Base-by-base conservation (phyloP, 1,140 invertebrate genomes). In the Trinorchestia longiramus region DNA sequence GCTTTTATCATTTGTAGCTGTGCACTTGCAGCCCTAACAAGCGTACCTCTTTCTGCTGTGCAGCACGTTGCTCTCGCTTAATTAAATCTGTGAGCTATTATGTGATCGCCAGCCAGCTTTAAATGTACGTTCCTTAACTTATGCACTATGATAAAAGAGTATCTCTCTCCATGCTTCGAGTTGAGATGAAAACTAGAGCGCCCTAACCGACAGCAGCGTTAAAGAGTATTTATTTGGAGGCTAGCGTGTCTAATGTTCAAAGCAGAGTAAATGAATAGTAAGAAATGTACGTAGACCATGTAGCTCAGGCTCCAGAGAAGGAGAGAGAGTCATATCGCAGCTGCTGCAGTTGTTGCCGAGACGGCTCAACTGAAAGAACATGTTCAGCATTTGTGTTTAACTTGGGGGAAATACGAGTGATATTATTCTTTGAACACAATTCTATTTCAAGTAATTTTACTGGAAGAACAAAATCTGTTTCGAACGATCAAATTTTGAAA, bases 71-170 rank as follows among this genome's bases (percentile, higher is more conserved):
- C 62, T 77, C 62, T 77, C 28, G 62, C 62, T 36, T 77, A 77
- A 77, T 77, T 77, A 77, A 77, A 77, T 77, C 62, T 77, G 62
- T 77, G 62, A 77, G 62, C 62, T 77, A 77, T 77, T 77, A 77
- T 77, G 62, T 77, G 62, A 77, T 77, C 28, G 62, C 62, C 62
- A 77, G 62, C 62, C 15, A 77, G 62, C 62, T 77, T 77, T 19
- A 77, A 77, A 77, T 77, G 62, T 36, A 77, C 62, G 62, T 77
- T 77, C 62, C 62, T 77, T 77, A 28, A 77, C 62, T 77, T 77
- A 77, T 77, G 62, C 62, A 77, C 62, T 77, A 77, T 77, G 62
- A 77, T 28, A 77, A 77, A 77, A 77, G 62, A 77, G 62, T 77
- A 77, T 77, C 62, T 77, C 62, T 77, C 62, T 77, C 62, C 28